These are phyloP conservation scores for Poecilia latipinna DNA, from an alignment of 2,113 vertebrate genomes.

Conservation along the genomic window DNA sequence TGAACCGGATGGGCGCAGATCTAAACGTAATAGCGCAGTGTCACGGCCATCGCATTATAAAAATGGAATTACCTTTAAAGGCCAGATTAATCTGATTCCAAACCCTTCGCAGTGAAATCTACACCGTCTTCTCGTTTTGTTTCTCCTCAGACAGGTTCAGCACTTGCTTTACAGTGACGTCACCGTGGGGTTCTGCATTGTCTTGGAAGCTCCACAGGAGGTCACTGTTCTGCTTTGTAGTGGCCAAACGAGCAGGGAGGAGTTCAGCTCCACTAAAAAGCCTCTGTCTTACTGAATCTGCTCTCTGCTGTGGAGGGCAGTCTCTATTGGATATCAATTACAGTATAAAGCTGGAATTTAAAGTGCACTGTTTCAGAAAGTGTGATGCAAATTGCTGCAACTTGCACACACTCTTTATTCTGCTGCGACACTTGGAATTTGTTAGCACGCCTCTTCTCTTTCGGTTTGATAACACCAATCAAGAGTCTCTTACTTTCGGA, in stretches of 20 bases:
- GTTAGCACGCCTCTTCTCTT: conserved; percentile 9
- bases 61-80: neutral
- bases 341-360: conserved; percentile 6
- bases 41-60: neutral
- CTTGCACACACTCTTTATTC: neutral
- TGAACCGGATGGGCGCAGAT: neutral
- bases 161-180: conserved; percentile 45
- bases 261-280: conserved; percentile 26
- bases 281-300: conserved; percentile 17
- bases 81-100: neutral
- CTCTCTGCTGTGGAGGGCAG: conserved; percentile 3
- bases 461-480: conserved; percentile 28
- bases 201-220: conserved; percentile 64
- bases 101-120: neutral
- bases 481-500: conserved; percentile 47
- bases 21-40: conserved; percentile 2
- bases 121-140: neutral
- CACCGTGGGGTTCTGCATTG: conserved; percentile 50
- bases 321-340: conserved; percentile 18
- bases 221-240: conserved; percentile 71
- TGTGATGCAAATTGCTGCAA: conserved; percentile 7
- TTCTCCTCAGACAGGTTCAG: conserved; percentile 11
- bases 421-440: conserved; percentile 18
- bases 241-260: conserved; percentile 27
- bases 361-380: conserved; percentile 8